Percentiles rank a stretch among this genome's conserved stretches.
These are phyloP conservation scores for Ennomos quercinarius DNA, from an alignment of 2,888 invertebrate species.

Conservation along the genomic window DNA sequence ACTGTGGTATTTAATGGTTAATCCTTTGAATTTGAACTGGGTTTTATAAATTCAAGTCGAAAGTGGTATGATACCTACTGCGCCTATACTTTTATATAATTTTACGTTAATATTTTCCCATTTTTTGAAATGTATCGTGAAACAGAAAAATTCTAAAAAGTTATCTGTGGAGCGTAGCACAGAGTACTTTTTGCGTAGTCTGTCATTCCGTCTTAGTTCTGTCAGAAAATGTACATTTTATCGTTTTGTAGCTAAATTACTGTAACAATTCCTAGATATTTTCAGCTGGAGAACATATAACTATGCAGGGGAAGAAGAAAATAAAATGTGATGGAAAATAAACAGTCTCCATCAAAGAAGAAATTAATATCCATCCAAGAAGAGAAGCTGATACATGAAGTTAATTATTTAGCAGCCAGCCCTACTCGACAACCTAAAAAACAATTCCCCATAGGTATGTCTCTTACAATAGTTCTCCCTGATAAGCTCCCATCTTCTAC, in stretches of 20 bases:
- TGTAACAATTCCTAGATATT: conserved; percentile 47
- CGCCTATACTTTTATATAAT: too few species aligned
- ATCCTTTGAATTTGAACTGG: too few species aligned
- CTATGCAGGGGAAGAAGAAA: conserved; percentile 76
- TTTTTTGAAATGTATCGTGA: conserved; percentile 5
- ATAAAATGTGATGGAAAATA: conserved; percentile 83
- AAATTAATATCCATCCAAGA: conserved; percentile 71
- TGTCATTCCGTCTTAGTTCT: conserved; percentile 52
- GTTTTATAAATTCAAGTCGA: too few species aligned
- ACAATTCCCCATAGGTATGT: conserved; percentile 58
- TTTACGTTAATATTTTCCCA: too few species aligned
- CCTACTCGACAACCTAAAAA: conserved; percentile 55
- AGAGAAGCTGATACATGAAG: conserved; percentile 69
- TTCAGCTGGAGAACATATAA: conserved; percentile 56
- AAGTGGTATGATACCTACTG: too few species aligned
- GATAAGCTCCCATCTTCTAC: not conserved
- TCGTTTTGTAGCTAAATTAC: conserved; percentile 53
- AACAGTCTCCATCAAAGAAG: conserved; percentile 72
- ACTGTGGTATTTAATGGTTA: too few species aligned
- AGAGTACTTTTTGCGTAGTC: too few species aligned
- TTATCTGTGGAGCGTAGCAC: conserved; percentile 42
- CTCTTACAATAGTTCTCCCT: not conserved
- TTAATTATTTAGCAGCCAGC: conserved; percentile 54
- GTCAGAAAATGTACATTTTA: conserved; percentile 58
- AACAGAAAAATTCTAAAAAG: conserved; percentile 44